phyloP scores from a whole-genome alignment of 2,113 vertebrate species.

The Nasalis larvatus region DNA sequence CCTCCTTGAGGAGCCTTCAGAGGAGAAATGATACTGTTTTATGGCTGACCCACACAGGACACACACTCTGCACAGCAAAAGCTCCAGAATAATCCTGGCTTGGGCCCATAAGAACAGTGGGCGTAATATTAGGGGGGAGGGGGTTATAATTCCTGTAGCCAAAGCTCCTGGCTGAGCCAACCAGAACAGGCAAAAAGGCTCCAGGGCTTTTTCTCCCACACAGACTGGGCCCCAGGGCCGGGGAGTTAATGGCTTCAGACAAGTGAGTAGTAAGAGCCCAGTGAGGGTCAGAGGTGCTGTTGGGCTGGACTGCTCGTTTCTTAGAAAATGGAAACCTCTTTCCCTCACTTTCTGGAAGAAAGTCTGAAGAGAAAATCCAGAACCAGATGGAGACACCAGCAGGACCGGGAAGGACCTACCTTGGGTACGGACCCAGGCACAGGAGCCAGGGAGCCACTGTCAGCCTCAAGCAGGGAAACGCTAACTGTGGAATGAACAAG shows the following conservation, averaged over 20 bases:
- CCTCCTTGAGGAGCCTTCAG: not conserved
- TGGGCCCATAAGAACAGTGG: not conserved
- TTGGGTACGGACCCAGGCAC: not conserved
- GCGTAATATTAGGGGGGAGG: fast-evolving
- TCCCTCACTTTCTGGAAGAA: not conserved
- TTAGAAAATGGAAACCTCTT: not conserved
- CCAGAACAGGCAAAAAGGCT: not conserved
- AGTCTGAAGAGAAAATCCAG: not conserved
- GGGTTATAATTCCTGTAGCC: fast-evolving
- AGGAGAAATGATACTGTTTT: not conserved
- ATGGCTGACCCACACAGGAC: not conserved
- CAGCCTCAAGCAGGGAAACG: not conserved
- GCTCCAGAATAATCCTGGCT: not conserved
- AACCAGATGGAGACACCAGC: not conserved
- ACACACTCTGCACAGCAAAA: not conserved
- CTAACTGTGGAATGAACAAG: not conserved
- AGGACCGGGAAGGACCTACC: not conserved
- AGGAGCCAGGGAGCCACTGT: not conserved
- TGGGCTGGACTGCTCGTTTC: not conserved
- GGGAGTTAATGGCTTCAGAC: not conserved
- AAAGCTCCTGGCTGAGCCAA: not conserved
- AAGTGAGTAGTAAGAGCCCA: not conserved
- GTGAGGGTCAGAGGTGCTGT: not conserved
- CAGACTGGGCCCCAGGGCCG: no score
- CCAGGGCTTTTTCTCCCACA: not conserved